Evolutionary conservation across 2,797 vertebrate genomes (phyloP).

Genomic region (Diceros bicornis): DNA sequence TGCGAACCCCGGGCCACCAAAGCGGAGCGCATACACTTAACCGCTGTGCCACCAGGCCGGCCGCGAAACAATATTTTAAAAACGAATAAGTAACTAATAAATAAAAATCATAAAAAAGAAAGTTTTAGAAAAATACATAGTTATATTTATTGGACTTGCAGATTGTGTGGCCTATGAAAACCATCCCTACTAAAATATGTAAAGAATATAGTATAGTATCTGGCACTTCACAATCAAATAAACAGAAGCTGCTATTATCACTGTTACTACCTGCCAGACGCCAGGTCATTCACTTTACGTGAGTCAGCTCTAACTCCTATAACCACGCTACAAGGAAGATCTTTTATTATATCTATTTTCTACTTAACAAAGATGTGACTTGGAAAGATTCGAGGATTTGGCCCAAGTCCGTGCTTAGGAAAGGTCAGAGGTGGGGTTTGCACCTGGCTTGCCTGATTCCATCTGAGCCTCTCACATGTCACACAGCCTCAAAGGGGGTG

Average conservation of each 20-base stretch:
- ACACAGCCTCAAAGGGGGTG: neutral
- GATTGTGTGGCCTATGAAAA: neutral
- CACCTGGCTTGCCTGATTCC: neutral
- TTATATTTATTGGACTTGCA: neutral
- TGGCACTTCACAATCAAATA: constrained; percentile 21
- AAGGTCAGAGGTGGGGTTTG: neutral
- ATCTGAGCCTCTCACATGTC: neutral
- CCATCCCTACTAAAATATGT: constrained; percentile 21
- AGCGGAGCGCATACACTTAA: too few species aligned
- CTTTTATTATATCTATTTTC: neutral
- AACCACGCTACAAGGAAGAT: neutral
- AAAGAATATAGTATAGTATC: neutral
- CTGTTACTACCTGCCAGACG: neutral
- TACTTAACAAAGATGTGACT: neutral
- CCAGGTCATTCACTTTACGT: neutral
- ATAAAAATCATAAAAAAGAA: neutral
- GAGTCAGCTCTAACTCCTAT: neutral
- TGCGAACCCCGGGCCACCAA: too few species aligned
- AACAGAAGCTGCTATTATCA: neutral
- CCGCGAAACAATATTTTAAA: neutral
- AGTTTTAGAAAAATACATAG: neutral
- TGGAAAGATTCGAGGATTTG: neutral
- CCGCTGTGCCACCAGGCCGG: too few species aligned
- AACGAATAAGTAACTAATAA: constrained; percentile 9
- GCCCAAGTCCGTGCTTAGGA: neutral